phyloP scores from a whole-genome alignment of 2,797 vertebrate genomes.

The Neoniphon sammara region DNA sequence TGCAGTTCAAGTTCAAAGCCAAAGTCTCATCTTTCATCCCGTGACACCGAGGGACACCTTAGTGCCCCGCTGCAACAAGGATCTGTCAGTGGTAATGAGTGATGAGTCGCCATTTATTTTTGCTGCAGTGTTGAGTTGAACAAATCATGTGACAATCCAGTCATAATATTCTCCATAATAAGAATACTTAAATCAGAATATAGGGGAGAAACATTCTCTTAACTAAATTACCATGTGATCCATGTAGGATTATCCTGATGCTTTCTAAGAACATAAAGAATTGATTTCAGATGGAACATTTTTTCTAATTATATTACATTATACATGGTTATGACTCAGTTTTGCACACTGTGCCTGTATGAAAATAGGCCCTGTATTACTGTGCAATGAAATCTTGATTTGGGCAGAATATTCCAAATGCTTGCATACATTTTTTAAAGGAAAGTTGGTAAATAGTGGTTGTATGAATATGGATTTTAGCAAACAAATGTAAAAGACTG shows the following conservation, averaged over 20 bases:
- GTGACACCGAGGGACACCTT: constrained; percentile 57
- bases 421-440: not conserved
- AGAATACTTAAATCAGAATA: constrained; percentile 47
- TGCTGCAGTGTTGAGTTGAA: constrained; percentile 57
- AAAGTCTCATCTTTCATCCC: constrained; percentile 69
- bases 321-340: too few relatives aligned
- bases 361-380: too few relatives aligned
- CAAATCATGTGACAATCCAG: constrained; percentile 66
- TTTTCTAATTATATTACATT: constrained; percentile 26
- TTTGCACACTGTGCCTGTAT: too few relatives aligned
- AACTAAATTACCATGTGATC: constrained; percentile 30
- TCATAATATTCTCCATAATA: constrained; percentile 50
- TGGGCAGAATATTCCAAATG: not conserved
- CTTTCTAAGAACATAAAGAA: constrained; percentile 24
- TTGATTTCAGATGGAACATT: constrained; percentile 14
- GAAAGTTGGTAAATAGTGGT: too few relatives aligned
- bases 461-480: too few relatives aligned
- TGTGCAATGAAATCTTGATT: not conserved
- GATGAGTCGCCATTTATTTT: constrained; percentile 67
- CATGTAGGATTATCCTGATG: constrained; percentile 15
- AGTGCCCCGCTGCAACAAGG: constrained; percentile 57
- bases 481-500: too few relatives aligned
- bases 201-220: constrained; percentile 23
- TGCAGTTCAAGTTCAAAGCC: constrained; percentile 78
- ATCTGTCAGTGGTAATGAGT: constrained; percentile 69